Evolutionary conservation across 2,888 invertebrate genomes (phyloP), one percentile per base, ranked within the genome.

Genomic region (Heliothis peltigera): DNA sequence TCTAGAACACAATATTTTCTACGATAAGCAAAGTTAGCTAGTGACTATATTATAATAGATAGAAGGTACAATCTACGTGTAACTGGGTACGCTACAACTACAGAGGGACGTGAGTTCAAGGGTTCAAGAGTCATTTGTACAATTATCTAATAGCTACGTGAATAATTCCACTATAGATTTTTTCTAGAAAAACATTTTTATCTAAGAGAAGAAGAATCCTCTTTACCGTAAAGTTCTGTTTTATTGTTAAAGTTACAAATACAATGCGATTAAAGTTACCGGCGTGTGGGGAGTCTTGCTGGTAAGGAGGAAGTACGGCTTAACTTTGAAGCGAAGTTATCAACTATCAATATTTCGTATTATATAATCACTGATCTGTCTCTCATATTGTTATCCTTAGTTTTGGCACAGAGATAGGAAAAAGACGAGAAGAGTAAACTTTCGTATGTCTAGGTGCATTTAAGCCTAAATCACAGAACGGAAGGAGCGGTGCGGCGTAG

Each of bases 381-480:
- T 89, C 81, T 87, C 83, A 80, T 83, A 77, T 80, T 66, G 75
- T 82, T 82, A 73, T 70, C 65, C 70, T 79, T 80, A 82, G 79
- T 88, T 93, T 93, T 94, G 94, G 94, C 94, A 94, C 94, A 92
- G 90, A 88, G 80, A 80, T 90, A 90, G 89, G 90, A 88, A 87
- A 89, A 84, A 43, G 76, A 62, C 77, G 70, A 86, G 86, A 86
- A 82, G 85, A 88, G 62, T 85, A 84, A 82, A 76, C 68, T 71
- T 80, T 78, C 66, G 67, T 83, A 81, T 86, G 84, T 80, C 87
- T 91, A 89, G 84, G 83, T 86, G 86, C 83, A 62, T 86, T 89
- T 90, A 93, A 90, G 91, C 90, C 93, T 93, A 94, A 89, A 92
- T 93, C 92, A 94, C 93, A 93, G 93, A 92, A 91, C 90, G 87